Evolutionary conservation across 2,797 vertebrate genomes (phyloP).

Genomic region (Aulostomus chinensis): DNA sequence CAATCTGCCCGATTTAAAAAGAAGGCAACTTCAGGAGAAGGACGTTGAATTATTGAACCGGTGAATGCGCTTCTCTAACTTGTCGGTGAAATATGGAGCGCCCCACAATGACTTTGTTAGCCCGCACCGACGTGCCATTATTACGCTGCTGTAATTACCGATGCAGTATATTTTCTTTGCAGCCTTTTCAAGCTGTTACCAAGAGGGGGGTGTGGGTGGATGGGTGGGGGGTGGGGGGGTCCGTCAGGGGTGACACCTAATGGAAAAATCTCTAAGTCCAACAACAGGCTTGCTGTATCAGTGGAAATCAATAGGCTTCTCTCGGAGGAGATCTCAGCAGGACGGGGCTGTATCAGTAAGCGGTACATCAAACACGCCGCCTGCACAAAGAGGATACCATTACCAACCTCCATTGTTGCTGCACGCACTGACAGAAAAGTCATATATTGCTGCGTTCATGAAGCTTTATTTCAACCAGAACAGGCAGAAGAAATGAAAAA

Average conservation of each 20-base stretch:
- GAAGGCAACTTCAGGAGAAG: slow-evolving; percentile 31
- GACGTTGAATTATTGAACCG: slow-evolving; percentile 47
- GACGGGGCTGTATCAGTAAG: slow-evolving; percentile 30
- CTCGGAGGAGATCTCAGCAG: slow-evolving; percentile 43
- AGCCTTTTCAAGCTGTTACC: slow-evolving; percentile 28
- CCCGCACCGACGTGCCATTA: slow-evolving; percentile 7
- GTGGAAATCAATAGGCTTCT: slow-evolving; percentile 68
- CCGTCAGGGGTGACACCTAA: slow-evolving; percentile 50
- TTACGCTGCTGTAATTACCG: slow-evolving; percentile 49
- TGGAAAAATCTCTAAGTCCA: slow-evolving; percentile 62
- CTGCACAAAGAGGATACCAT: too few species aligned
- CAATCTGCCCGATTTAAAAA: slow-evolving; percentile 58
- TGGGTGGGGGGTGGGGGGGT: slow-evolving; percentile 17
- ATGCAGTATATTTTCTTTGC: slow-evolving; percentile 22
- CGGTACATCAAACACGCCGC: slow-evolving; percentile 34
- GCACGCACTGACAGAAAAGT: slow-evolving; percentile 47
- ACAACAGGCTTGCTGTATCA: slow-evolving; percentile 53
- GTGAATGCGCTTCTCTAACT: slow-evolving; percentile 20
- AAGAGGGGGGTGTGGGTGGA: too few species aligned
- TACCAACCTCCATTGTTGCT: neutral
- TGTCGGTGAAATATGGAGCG: slow-evolving; percentile 24
- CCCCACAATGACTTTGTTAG: slow-evolving; percentile 6
- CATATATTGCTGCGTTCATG: slow-evolving; percentile 19
- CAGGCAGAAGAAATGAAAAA: slow-evolving; percentile 46
- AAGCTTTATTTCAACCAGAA: slow-evolving; percentile 68